These are phyloP conservation scores for Drepana falcataria DNA, from an alignment of 2,888 invertebrate genomes.

Conservation along the genomic window DNA sequence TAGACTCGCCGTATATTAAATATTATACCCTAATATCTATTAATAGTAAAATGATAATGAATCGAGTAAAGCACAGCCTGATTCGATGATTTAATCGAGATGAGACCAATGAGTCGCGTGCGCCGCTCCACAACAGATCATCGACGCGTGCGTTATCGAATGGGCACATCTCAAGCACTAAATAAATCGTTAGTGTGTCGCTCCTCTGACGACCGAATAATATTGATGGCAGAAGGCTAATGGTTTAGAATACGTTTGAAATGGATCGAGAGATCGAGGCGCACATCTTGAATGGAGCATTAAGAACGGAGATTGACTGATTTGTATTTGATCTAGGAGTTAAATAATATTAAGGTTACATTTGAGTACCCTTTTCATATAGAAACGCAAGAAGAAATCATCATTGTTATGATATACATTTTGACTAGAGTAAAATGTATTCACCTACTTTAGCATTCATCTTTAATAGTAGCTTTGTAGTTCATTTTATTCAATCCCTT, in stretches of 20 bases:
- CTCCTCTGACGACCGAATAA: slow-evolving; percentile 51
- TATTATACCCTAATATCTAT: too few species aligned
- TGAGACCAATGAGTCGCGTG: slow-evolving; percentile 48
- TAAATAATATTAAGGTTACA: slow-evolving; percentile 1
- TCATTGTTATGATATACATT: too few species aligned
- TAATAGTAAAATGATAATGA: too few species aligned
- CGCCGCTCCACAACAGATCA: slow-evolving; percentile 59
- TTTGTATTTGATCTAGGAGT: slow-evolving; percentile 36
- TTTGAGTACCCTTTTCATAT: neutral
- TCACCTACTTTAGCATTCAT: too few species aligned
- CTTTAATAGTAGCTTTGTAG: too few species aligned
- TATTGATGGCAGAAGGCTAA: slow-evolving; percentile 63
- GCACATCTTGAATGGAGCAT: slow-evolving; percentile 32
- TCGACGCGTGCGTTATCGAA: slow-evolving; percentile 62
- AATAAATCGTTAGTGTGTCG: slow-evolving; percentile 58
- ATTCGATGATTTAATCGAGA: slow-evolving; percentile 18
- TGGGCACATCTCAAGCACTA: slow-evolving; percentile 64
- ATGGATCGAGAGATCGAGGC: slow-evolving; percentile 45
- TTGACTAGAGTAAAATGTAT: too few species aligned
- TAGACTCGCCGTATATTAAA: too few species aligned
- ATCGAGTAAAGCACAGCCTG: too few species aligned
- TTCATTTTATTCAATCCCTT: too few species aligned
- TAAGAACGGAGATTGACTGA: slow-evolving; percentile 33
- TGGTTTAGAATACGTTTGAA: slow-evolving; percentile 61
- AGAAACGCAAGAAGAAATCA: neutral